phyloP scores from a whole-genome alignment of 2,797 vertebrate species.

The Pseudochirops corinnae region DNA sequence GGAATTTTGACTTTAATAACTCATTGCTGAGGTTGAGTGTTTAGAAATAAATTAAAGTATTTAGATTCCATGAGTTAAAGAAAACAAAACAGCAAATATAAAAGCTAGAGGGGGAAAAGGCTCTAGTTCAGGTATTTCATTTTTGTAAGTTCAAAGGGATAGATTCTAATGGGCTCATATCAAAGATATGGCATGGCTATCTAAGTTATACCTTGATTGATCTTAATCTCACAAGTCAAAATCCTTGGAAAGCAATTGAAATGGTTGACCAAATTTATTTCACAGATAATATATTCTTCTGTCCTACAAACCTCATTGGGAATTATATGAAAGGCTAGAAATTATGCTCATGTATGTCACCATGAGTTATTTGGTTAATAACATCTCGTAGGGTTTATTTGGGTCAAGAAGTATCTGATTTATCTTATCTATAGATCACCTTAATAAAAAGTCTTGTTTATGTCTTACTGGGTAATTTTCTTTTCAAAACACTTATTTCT shows the following conservation, averaged over 20 bases:
- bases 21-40: background rate
- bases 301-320: background rate
- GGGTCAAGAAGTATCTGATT: conserved; percentile 1
- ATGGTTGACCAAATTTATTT: conserved; percentile 16
- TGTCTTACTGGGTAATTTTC: conserved; percentile 18
- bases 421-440: conserved; percentile 26
- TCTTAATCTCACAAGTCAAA: conserved; percentile 36
- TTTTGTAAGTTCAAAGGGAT: background rate
- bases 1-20: background rate
- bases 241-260: background rate
- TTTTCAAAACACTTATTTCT: background rate
- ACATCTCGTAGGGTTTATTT: conserved; percentile 27
- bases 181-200: background rate
- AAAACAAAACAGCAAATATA: background rate
- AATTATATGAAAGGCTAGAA: conserved; percentile 36
- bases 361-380: conserved; percentile 39
- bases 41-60: background rate
- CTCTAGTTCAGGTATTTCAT: background rate
- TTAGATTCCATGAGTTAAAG: background rate
- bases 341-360: background rate
- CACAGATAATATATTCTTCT: conserved; percentile 16
- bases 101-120: background rate
- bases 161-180: background rate
- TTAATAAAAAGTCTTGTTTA: conserved; percentile 46
- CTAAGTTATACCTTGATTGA: conserved; percentile 3